These are phyloP conservation scores for Ophion costatus DNA, from an alignment of 2,888 invertebrate genomes.

Conservation along the genomic window DNA sequence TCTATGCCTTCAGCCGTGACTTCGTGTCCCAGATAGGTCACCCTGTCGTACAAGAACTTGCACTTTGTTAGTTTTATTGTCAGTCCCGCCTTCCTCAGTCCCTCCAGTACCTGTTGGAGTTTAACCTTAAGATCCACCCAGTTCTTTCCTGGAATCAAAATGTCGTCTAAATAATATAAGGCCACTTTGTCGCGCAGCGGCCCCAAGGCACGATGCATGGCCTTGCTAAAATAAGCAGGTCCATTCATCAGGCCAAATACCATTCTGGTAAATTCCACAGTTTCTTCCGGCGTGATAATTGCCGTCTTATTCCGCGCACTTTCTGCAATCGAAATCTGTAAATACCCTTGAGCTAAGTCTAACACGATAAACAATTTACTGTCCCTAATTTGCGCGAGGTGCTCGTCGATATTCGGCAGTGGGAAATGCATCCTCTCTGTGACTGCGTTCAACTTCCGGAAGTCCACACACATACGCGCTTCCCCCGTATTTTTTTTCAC, in stretches of 20 bases:
- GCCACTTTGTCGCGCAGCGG: background rate
- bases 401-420: background rate
- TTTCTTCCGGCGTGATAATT: too few relatives aligned
- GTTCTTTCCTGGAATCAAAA: background rate
- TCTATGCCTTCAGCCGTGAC: background rate
- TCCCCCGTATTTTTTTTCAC: too few relatives aligned
- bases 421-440: background rate
- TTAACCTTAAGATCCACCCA: background rate
- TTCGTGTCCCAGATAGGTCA: background rate
- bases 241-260: background rate
- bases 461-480: background rate
- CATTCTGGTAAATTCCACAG: conserved; percentile 3
- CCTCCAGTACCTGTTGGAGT: background rate
- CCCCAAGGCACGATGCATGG: background rate
- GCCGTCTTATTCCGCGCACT: background rate
- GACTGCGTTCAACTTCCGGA: background rate
- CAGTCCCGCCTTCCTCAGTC: background rate
- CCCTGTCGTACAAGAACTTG: background rate
- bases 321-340: background rate
- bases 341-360: background rate
- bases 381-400: background rate
- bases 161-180: background rate
- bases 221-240: background rate
- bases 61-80: background rate
- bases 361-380: background rate